Evolutionary conservation across 2,797 vertebrate species (phyloP).

Genomic region (Poecilia velifera): DNA sequence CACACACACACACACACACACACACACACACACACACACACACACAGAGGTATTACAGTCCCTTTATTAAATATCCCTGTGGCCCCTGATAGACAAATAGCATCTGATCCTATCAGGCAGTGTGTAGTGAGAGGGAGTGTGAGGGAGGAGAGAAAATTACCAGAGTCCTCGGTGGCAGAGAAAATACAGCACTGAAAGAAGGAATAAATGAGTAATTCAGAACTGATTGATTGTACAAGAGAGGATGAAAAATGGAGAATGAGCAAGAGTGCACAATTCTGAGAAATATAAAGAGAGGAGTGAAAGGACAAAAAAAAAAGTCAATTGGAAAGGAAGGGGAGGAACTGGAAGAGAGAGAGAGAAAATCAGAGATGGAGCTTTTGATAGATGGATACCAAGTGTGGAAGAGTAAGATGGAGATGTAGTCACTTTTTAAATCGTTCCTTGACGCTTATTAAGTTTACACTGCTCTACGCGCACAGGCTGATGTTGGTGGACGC

Average conservation of each 20-base stretch:
- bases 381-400: constrained; percentile 41
- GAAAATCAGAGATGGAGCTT: constrained; percentile 48
- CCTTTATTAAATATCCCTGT: constrained; percentile 78
- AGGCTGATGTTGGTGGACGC: constrained; percentile 40
- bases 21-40: constrained; percentile 23
- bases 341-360: constrained; percentile 32
- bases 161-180: constrained; percentile 59
- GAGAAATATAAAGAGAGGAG: constrained; percentile 41
- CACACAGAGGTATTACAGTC: constrained; percentile 65
- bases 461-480: constrained; percentile 4
- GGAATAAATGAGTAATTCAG: constrained; percentile 76
- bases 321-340: constrained; percentile 47
- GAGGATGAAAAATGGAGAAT: constrained; percentile 61
- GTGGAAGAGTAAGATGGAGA: constrained; percentile 38
- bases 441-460: constrained; percentile 41
- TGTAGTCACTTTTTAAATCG: constrained; percentile 33
- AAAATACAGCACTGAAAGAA: constrained; percentile 68
- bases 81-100: constrained; percentile 82
- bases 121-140: constrained; percentile 54
- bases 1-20: constrained; percentile 40
- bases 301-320: constrained; percentile 48
- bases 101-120: constrained; percentile 77
- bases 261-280: constrained; percentile 49
- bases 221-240: constrained; percentile 76
- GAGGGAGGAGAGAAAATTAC: constrained; percentile 67